Percentiles rank a stretch among this genome's conserved stretches.
phyloP scores from a whole-genome alignment of 2,888 invertebrate genomes.

The Ornithoptera alexandrae region DNA sequence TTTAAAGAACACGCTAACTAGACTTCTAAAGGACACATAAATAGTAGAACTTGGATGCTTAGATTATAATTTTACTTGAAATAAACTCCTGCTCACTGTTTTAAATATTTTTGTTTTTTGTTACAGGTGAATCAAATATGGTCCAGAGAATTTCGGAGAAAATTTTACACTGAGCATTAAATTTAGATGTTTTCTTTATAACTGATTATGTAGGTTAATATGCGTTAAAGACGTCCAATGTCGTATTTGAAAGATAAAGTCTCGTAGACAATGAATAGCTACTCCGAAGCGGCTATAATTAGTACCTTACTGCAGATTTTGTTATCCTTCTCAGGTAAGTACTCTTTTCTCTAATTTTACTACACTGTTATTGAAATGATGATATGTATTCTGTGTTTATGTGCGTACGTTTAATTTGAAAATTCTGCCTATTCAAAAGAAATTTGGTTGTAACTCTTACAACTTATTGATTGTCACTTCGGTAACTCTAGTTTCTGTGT shows the following conservation, averaged over 20 bases:
- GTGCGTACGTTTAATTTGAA: no score
- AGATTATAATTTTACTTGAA: background rate
- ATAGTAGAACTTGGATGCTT: no score
- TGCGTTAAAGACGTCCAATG: constrained; percentile 55
- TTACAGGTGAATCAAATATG: constrained; percentile 54
- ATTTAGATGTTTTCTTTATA: background rate
- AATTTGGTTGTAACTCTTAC: no score
- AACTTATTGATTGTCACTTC: no score
- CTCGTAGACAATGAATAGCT: constrained; percentile 73
- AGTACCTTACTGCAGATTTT: constrained; percentile 71
- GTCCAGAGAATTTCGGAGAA: constrained; percentile 32
- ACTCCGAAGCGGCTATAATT: constrained; percentile 65
- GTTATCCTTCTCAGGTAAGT: constrained; percentile 63
- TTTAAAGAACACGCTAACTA: no score
- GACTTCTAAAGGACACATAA: no score
- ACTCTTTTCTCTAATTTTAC: background rate
- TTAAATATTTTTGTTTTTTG: constrained; percentile 32
- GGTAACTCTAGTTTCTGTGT: no score
- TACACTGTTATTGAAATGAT: background rate
- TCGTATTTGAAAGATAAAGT: constrained; percentile 55
- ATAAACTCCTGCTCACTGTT: background rate
- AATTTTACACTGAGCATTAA: background rate
- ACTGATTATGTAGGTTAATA: constrained; percentile 16
- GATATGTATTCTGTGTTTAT: no score
- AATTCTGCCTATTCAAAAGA: no score